Conservation (phyloP, 2,888 invertebrate species). For the Rhodophaea formosa region DNA sequence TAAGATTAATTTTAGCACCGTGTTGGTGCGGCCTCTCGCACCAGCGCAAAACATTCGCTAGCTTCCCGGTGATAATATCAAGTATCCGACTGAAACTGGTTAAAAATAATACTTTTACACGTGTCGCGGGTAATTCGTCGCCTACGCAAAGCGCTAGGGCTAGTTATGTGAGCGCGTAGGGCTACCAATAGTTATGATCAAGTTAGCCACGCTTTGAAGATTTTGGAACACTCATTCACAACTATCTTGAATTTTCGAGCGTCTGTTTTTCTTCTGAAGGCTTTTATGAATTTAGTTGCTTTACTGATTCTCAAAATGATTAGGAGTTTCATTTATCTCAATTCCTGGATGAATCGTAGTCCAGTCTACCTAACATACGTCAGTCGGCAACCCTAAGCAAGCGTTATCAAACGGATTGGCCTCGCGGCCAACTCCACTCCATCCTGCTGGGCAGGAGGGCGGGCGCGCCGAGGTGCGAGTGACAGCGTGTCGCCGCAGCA, state of each 20-base stretch:
- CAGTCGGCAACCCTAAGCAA: background rate
- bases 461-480: constrained; percentile 10
- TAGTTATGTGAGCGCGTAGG: background rate
- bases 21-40: constrained; percentile 52
- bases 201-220: background rate
- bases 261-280: too few relatives aligned
- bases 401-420: background rate
- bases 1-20: constrained; percentile 58
- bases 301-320: too few relatives aligned
- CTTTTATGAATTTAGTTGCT: too few relatives aligned
- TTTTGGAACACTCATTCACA: too few relatives aligned
- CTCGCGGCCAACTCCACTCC: background rate
- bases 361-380: background rate
- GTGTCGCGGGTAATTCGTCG: constrained; percentile 18
- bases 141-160: constrained; percentile 14
- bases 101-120: constrained; percentile 24
- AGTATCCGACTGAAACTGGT: constrained; percentile 25
- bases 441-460: background rate
- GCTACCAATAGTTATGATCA: background rate
- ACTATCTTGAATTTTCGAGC: too few relatives aligned
- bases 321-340: too few relatives aligned
- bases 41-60: constrained; percentile 26
- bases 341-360: background rate
- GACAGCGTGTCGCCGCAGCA: constrained; percentile 19
- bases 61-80: constrained; percentile 30